Evolutionary conservation across 2,888 invertebrate genomes (phyloP).

Genomic region (Phorcus lineatus): DNA sequence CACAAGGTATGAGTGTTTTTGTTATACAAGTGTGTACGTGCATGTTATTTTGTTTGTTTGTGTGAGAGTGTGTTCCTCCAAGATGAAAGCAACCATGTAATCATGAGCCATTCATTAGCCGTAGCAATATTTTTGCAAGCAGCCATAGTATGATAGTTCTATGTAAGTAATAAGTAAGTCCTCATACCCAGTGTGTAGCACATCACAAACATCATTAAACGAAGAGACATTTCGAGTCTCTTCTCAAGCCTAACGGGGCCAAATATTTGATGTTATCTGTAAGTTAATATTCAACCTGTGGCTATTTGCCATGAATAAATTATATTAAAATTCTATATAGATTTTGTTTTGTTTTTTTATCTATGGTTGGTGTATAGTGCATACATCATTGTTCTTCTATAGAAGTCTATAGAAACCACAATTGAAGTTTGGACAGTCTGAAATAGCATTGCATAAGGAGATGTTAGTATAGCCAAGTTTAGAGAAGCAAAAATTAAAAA

Average conservation of each 20-base stretch:
- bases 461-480: too few species aligned
- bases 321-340: not conserved
- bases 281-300: constrained; percentile 17
- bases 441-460: too few species aligned
- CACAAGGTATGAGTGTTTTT: too few species aligned
- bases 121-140: not conserved
- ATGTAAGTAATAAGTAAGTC: not conserved
- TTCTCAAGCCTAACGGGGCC: constrained; percentile 1
- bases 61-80: too few species aligned
- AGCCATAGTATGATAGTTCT: not conserved
- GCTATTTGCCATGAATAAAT: constrained; percentile 20
- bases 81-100: not conserved
- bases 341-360: not conserved
- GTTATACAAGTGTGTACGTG: too few species aligned
- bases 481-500: too few species aligned
- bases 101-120: not conserved
- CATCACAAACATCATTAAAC: not conserved
- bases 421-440: too few species aligned
- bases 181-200: not conserved
- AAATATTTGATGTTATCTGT: constrained; percentile 5
- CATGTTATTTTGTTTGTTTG: too few species aligned
- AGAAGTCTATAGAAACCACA: too few species aligned
- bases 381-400: too few species aligned
- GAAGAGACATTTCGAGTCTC: not conserved
- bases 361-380: too few species aligned